Percentiles rank a stretch among this genome's conserved stretches.
Conservation (phyloP, 2,797 vertebrate genomes). For the Cyprinella venusta region DNA sequence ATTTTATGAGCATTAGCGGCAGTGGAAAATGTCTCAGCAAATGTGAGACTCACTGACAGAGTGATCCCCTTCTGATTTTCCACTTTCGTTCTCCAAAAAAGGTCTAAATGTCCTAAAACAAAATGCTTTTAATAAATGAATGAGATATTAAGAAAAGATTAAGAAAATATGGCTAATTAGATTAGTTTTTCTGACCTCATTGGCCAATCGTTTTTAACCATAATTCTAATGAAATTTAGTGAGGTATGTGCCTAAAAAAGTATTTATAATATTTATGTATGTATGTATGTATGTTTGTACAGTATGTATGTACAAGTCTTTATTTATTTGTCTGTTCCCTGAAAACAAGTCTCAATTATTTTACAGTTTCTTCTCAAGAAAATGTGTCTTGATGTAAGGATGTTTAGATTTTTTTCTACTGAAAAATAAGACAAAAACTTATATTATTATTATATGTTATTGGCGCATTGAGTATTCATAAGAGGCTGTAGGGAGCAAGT, state of each 20-base stretch:
- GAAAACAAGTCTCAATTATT: not conserved
- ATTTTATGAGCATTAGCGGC: constrained; percentile 36
- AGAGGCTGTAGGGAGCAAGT: not conserved
- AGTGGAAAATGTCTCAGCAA: constrained; percentile 5
- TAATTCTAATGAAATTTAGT: not conserved
- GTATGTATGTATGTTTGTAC: too few species aligned
- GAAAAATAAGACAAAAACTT: not conserved
- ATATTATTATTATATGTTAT: not conserved
- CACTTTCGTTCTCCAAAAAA: not conserved
- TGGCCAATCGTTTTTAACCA: not conserved
- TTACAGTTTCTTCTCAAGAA: not conserved
- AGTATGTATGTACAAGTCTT: too few species aligned
- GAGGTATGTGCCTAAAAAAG: not conserved
- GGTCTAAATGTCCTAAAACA: not conserved
- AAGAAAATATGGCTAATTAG: not conserved
- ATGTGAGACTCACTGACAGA: not conserved
- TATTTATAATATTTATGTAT: not conserved
- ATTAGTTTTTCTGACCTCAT: not conserved
- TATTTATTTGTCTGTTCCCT: too few species aligned
- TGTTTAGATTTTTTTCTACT: not conserved
- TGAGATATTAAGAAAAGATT: not conserved
- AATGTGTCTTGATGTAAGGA: not conserved
- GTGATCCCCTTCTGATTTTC: not conserved
- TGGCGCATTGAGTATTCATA: not conserved
- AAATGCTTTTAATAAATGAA: not conserved